Base-by-base conservation (phyloP, 2,113 vertebrate genomes). In the Piliocolobus tephrosceles region DNA sequence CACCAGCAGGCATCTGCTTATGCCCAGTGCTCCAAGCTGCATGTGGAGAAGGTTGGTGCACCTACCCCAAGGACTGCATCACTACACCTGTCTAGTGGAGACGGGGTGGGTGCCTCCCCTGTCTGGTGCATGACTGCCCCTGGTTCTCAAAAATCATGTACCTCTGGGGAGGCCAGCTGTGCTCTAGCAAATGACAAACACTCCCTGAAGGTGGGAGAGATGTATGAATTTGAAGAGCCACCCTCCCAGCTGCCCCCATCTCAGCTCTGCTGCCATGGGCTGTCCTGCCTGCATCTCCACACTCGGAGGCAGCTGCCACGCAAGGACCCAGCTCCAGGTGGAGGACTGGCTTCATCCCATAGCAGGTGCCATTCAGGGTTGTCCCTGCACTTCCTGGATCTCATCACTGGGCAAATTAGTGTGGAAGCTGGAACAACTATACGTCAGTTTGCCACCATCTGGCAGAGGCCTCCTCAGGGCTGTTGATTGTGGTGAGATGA, bases 391-490 rank as follows among this genome's bases (percentile, higher is more conserved):
- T 87, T 93, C 45, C 76, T 81, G 58, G 68, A 25, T 94, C 50
- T 82, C 92, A 72, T 97, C 87, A 76, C 47, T 75, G 95, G 92
- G 23, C 79, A 97, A 38, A 89, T 97, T 87, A 94, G 64, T 2
- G 1, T 47, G 80, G 73, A 87, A 88, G 58, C 57, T 50, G 47
- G 79, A 92, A 50, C 13, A 95, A 91, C 97, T 97, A 97, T 88
- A 94, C 97, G 95, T 96, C 84, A 97, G 1, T 85, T 97, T 97
- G 58, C 90, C 47, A 87, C 40, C 81, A 83, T 70, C 87, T 95
- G 97, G 85, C 68, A 27, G 3, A 78, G 43, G 75, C 64, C 50
- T 38, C 81, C 86, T 70, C 38, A 64, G 32, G 58, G 75, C 58
- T 40, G 79, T 57, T 86, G 91, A 5, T 95, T 89, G n/a, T 55